phyloP scores from a whole-genome alignment of 1,140 invertebrate species.

The Lucilia cuprina region DNA sequence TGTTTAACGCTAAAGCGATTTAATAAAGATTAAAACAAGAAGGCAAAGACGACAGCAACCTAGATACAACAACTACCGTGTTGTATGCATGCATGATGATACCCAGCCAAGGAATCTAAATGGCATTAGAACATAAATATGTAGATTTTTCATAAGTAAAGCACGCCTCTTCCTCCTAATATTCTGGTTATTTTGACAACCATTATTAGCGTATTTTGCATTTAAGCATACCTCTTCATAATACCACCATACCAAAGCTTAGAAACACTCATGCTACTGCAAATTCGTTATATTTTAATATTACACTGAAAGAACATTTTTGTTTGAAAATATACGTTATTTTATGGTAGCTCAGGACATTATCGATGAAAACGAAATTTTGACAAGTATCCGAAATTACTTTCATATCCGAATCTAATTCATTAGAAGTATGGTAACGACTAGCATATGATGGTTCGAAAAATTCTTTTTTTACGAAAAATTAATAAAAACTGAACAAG shows the following conservation, averaged over 20 bases:
- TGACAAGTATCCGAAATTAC: too few relatives aligned
- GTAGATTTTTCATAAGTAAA: neutral
- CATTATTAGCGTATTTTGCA: slow-evolving; percentile 1
- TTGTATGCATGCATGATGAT: neutral
- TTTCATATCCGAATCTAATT: too few relatives aligned
- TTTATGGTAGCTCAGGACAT: too few relatives aligned
- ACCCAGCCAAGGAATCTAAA: neutral
- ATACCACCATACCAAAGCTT: neutral
- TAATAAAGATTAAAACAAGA: neutral
- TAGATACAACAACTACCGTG: neutral
- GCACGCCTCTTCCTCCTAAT: neutral
- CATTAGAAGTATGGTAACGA: too few relatives aligned
- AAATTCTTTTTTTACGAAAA: too few relatives aligned
- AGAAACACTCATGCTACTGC: neutral
- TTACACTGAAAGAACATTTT: neutral
- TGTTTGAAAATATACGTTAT: too few relatives aligned
- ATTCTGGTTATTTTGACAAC: neutral
- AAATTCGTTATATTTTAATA: too few relatives aligned
- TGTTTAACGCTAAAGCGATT: neutral
- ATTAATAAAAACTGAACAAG: too few relatives aligned
- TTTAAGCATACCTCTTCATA: neutral
- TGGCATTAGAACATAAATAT: neutral
- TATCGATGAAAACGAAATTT: too few relatives aligned
- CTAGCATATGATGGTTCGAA: too few relatives aligned
- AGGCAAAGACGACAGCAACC: neutral